Evolutionary conservation across 2,797 vertebrate genomes (phyloP).

Genomic region (Euphonia xanthogaster): DNA sequence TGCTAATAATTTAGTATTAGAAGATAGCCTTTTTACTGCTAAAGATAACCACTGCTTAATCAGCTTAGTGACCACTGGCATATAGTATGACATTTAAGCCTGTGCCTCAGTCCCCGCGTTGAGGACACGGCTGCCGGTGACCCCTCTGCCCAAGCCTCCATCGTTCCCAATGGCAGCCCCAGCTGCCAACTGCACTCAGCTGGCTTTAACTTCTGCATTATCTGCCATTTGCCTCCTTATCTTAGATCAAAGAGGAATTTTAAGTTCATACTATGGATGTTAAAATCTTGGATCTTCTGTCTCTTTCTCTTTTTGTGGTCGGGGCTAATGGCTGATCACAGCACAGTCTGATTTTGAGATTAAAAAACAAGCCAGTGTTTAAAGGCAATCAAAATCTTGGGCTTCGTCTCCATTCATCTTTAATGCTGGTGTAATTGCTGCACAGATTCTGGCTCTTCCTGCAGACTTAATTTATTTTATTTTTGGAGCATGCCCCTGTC

Average conservation of each 20-base stretch:
- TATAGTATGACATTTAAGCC: conserved; percentile 53
- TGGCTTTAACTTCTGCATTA: not conserved
- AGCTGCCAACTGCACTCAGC: not conserved
- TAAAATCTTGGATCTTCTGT: not conserved
- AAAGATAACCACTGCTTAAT: conserved; percentile 67
- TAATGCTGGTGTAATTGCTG: conserved; percentile 43
- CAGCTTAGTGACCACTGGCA: conserved; percentile 67
- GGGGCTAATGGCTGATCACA: conserved; percentile 12
- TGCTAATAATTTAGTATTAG: conserved; percentile 67
- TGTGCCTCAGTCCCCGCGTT: not conserved
- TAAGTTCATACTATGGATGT: not conserved
- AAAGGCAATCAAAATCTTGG: conserved; percentile 36
- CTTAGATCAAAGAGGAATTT: conserved; percentile 23
- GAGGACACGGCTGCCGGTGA: not conserved
- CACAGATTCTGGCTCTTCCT: conserved; percentile 42
- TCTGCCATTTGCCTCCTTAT: not conserved
- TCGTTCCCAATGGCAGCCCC: not conserved
- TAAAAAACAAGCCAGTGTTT: conserved; percentile 23
- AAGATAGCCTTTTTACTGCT: conserved; percentile 67
- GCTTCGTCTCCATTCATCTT: conserved; percentile 23
- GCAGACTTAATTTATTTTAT: not conserved
- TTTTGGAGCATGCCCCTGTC: not conserved
- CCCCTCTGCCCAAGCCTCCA: not conserved
- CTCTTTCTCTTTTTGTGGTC: not conserved
- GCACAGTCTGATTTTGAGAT: conserved; percentile 17